Evolutionary conservation across 2,113 vertebrate genomes (phyloP), one percentile per base, ranked within the genome.

Genomic region (Rhipidura dahli): DNA sequence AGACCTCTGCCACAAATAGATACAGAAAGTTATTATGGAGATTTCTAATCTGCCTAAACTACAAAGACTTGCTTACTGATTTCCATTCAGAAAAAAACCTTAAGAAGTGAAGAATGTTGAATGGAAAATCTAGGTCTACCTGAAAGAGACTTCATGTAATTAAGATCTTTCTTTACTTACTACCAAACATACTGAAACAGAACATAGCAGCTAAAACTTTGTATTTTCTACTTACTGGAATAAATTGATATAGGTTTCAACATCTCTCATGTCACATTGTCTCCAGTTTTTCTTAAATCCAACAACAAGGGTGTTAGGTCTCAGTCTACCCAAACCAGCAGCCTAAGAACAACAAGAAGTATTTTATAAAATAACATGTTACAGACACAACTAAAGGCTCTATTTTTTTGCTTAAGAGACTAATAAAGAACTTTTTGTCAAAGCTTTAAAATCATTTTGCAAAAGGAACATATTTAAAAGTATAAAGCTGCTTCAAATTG

Each of bases 201-300:
- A 73, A 80, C 2, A 1, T 0, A 83, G 64, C 13, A 78, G 17
- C 8, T 44, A 39, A 12, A 54, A 6, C 4, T 80, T 19, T 1
- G 1, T 13, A 33, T 54, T 54, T 70, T 81, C 47, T 94, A 99
- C 99, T 99, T 97, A 99, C 99, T 99, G 99, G 90, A 99, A 98
- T 97, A 99, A 98, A 82, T 98, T 99, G 94, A 99, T 99, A 95
- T 99, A 99, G 8, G 98, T 99, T 96, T 99, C 99, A 80, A 99
- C 98, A 42, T 99, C 99, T 96, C 98, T 99, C 98, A 99, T 99
- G 94, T 99, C 99, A 49, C 98, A 92, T 66, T 99, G 98, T 59
- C 98, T 96, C 99, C 99, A 99, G 96, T 99, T 98, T 76, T 99
- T 99, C 97, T 99, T 99, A 98, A 99, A 99, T 96, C 99, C 99